These are phyloP conservation scores for Liopterus haemorrhoidalis DNA, from an alignment of 2,888 invertebrate genomes.

Conservation along the genomic window DNA sequence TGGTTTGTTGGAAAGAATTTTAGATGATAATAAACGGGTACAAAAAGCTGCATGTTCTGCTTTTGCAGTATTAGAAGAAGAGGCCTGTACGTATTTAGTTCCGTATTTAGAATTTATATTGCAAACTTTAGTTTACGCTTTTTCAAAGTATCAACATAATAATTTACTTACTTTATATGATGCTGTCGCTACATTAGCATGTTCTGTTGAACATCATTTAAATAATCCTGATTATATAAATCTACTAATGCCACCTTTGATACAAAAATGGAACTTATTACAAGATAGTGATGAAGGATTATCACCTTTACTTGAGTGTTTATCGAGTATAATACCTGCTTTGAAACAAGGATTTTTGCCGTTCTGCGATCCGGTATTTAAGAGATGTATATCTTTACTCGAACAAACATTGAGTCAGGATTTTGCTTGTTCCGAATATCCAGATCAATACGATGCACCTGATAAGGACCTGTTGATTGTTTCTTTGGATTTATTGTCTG, in stretches of 20 bases:
- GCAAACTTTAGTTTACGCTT: slow-evolving; percentile 66
- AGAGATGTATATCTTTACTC: slow-evolving; percentile 61
- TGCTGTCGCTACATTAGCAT: slow-evolving; percentile 69
- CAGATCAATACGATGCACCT: slow-evolving; percentile 61
- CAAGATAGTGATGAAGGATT: slow-evolving; percentile 63
- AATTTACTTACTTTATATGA: slow-evolving; percentile 70
- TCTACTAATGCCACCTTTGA: slow-evolving; percentile 65
- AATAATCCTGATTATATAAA: slow-evolving; percentile 63
- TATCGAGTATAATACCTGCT: slow-evolving; percentile 70
- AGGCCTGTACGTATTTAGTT: slow-evolving; percentile 65
- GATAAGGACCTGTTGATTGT: slow-evolving; percentile 71
- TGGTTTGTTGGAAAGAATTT: slow-evolving; percentile 60
- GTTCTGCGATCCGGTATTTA: slow-evolving; percentile 65
- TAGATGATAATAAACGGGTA: slow-evolving; percentile 69
- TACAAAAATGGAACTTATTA: slow-evolving; percentile 64
- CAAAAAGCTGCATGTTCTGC: slow-evolving; percentile 75
- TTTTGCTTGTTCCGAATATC: slow-evolving; percentile 55
- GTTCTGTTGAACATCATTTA: slow-evolving; percentile 64
- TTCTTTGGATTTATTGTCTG: slow-evolving; percentile 65
- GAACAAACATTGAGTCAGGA: slow-evolving; percentile 63
- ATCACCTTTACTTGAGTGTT: slow-evolving; percentile 67
- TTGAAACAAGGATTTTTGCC: slow-evolving; percentile 66
- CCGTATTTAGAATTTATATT: slow-evolving; percentile 66
- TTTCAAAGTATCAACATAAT: slow-evolving; percentile 61
- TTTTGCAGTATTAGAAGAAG: slow-evolving; percentile 72